A percentile compares a stretch with the other conserved stretches of the same genome.
Conservation (phyloP, 2,888 invertebrate species). For the Uloborus plumipes region DNA sequence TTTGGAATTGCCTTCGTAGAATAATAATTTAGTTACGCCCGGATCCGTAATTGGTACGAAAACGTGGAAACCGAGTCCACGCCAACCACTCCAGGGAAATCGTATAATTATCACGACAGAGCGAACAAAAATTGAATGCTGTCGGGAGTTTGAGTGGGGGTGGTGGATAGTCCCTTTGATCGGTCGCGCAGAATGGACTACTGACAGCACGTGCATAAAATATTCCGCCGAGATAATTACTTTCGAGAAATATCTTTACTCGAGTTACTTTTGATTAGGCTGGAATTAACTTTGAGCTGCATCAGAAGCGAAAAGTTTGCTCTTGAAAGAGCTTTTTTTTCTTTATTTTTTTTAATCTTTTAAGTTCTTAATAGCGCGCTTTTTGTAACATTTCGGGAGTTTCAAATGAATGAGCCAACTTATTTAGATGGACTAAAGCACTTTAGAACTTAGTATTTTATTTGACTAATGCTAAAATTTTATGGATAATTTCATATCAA, state of each 20-base stretch:
- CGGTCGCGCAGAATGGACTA: slow-evolving; percentile 14
- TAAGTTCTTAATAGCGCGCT: too few species aligned
- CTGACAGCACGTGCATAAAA: slow-evolving; percentile 20
- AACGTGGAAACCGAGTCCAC: slow-evolving; percentile 34
- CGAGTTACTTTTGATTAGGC: slow-evolving; percentile 35
- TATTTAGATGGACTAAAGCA: too few species aligned
- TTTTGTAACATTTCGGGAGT: too few species aligned
- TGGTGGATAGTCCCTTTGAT: slow-evolving; percentile 30
- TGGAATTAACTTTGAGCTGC: too few species aligned
- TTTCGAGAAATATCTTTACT: slow-evolving; percentile 24
- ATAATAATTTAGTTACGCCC: slow-evolving; percentile 53
- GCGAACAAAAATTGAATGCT: too few species aligned
- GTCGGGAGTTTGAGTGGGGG: background rate
- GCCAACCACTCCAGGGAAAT: slow-evolving; percentile 31
- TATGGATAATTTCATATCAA: too few species aligned
- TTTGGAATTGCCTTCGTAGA: slow-evolving; percentile 23
- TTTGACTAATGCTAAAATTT: too few species aligned
- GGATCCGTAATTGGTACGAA: slow-evolving; percentile 49
- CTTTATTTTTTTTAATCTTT: too few species aligned
- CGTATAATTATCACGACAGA: slow-evolving; percentile 37
- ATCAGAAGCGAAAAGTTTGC: too few species aligned
- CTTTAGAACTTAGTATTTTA: too few species aligned
- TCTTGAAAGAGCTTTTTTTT: too few species aligned
- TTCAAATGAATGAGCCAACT: too few species aligned
- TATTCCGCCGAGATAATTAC: slow-evolving; percentile 44